Conservation (phyloP, 2,888 invertebrate genomes). For the Macaria liturata region DNA sequence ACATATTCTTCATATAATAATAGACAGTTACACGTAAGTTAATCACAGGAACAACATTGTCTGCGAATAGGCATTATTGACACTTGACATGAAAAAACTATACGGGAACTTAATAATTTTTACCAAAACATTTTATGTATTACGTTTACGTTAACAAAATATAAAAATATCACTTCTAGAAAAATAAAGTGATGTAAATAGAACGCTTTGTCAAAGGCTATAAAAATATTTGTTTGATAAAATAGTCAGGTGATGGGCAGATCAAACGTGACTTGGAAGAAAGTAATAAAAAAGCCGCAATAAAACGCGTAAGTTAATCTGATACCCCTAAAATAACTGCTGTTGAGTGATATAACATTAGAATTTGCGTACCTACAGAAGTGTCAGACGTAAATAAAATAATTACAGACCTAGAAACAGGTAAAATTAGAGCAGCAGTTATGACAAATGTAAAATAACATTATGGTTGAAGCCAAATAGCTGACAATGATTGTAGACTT, state of each 20-base stretch:
- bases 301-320: slow-evolving; percentile 6
- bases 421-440: slow-evolving; percentile 54
- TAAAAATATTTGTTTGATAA: slow-evolving; percentile 25
- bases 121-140: background rate
- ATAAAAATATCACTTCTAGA: slow-evolving; percentile 6
- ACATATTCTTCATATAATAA: background rate
- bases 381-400: slow-evolving; percentile 39
- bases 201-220: slow-evolving; percentile 35
- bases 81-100: background rate
- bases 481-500: slow-evolving; percentile 64
- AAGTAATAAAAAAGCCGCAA: slow-evolving; percentile 12
- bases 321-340: slow-evolving; percentile 13
- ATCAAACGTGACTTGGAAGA: slow-evolving; percentile 20
- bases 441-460: slow-evolving; percentile 61
- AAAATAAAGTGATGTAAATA: slow-evolving; percentile 2
- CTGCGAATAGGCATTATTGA: slow-evolving; percentile 7
- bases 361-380: slow-evolving; percentile 4
- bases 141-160: background rate
- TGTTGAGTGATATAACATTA: slow-evolving; percentile 5
- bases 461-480: slow-evolving; percentile 66
- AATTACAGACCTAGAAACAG: slow-evolving; percentile 22
- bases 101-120: slow-evolving; percentile 1
- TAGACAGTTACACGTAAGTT: slow-evolving; percentile 38
- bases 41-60: slow-evolving; percentile 52
- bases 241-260: slow-evolving; percentile 13